A percentile compares a stretch with the other conserved stretches of the same genome.
phyloP scores from a whole-genome alignment of 2,797 vertebrate genomes.

The Darevskia mixta region DNA sequence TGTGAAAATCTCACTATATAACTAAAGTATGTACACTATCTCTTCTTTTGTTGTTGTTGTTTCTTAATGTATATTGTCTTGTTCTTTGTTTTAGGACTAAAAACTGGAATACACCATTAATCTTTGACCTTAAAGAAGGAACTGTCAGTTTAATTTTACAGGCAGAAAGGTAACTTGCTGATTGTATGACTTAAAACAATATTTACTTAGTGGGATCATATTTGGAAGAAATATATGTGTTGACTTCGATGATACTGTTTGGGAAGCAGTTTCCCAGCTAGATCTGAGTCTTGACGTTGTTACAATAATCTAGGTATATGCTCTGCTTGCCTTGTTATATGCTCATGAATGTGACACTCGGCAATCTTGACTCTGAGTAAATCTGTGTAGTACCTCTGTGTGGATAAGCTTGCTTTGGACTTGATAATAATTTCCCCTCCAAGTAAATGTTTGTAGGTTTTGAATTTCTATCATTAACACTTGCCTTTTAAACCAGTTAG shows the following conservation, averaged over 20 bases:
- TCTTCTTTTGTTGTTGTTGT: neutral
- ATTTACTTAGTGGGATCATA: neutral
- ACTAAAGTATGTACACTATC: neutral
- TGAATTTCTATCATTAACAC: neutral
- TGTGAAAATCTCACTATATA: neutral
- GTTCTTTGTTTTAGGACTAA: slow-evolving; percentile 82
- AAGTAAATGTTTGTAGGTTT: neutral
- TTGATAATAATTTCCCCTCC: neutral
- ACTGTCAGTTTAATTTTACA: slow-evolving; percentile 95
- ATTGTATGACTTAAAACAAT: neutral
- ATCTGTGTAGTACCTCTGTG: neutral
- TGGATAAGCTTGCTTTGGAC: neutral
- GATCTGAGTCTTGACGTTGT: neutral
- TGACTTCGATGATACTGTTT: neutral
- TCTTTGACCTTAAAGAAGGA: slow-evolving; percentile 97
- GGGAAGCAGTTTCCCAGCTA: neutral
- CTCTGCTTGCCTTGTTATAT: neutral
- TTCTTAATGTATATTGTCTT: slow-evolving; percentile 41
- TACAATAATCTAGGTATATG: neutral
- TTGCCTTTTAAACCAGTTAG: neutral
- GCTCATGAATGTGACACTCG: neutral
- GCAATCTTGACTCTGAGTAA: neutral
- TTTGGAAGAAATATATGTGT: neutral
- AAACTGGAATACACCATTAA: slow-evolving; percentile 98
- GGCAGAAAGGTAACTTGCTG: slow-evolving; percentile 88